Conservation (phyloP, 2,113 vertebrate species). For the Amblyornis subalaris region DNA sequence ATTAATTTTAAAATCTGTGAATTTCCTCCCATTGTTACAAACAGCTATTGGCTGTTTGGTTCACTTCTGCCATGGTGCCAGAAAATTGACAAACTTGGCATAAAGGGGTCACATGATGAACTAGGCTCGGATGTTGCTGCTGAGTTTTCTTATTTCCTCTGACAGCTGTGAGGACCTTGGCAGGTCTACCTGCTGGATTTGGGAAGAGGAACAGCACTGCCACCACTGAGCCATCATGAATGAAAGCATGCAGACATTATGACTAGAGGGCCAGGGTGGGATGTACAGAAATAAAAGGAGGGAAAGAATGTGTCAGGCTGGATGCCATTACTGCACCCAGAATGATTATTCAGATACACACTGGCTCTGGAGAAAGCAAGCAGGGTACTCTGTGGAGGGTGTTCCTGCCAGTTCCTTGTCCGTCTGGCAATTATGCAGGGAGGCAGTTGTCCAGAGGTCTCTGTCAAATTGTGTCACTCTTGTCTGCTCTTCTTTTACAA, state of each 20-base stretch:
- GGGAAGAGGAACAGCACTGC: not conserved
- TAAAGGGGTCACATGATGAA: not conserved
- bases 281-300: not conserved
- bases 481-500: not conserved
- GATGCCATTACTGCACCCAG: not conserved
- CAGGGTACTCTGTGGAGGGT: not conserved
- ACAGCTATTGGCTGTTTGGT: not conserved
- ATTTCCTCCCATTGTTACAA: not conserved
- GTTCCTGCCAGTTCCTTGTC: not conserved
- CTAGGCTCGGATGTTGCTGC: not conserved
- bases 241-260: not conserved
- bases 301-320: not conserved
- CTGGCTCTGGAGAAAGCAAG: not conserved
- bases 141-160: not conserved
- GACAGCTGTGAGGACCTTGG: not conserved
- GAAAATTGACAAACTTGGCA: not conserved
- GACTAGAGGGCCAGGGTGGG: not conserved
- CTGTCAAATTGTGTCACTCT: not conserved
- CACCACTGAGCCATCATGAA: not conserved
- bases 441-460: not conserved
- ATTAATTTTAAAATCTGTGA: not conserved
- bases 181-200: not conserved
- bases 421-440: not conserved
- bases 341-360: not conserved
- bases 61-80: not conserved